Conservation (phyloP, 2,888 invertebrate genomes). For the Ashinkailepas kermadecensis region DNA sequence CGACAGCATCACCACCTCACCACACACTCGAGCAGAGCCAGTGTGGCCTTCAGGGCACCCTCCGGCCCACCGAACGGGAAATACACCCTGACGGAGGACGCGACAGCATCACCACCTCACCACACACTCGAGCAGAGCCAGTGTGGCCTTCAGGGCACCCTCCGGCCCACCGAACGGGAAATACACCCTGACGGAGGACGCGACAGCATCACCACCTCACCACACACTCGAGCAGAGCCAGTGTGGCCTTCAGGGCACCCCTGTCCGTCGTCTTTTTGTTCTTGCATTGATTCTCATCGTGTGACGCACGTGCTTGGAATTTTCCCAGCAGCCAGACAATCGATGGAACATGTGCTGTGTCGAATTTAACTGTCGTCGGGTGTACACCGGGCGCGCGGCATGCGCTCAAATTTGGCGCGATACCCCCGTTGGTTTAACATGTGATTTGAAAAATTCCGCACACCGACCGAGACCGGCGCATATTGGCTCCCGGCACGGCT, state of each 20-base stretch:
- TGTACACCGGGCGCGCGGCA: too few relatives aligned
- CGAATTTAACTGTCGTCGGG: too few relatives aligned
- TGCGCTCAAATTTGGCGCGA: too few relatives aligned
- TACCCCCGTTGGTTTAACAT: too few relatives aligned
- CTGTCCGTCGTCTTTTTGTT: too few relatives aligned
- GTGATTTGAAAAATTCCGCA: too few relatives aligned
- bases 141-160: constrained; percentile 90
- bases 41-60: constrained; percentile 91
- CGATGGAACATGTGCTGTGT: too few relatives aligned
- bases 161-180: constrained; percentile 99
- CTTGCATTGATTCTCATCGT: too few relatives aligned
- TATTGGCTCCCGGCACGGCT: too few relatives aligned
- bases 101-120: constrained; percentile 95
- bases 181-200: constrained; percentile 61
- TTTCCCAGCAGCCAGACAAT: too few relatives aligned
- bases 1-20: constrained; percentile 95
- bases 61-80: constrained; percentile 99
- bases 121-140: constrained; percentile 91
- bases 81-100: constrained; percentile 61
- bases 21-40: constrained; percentile 91
- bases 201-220: constrained; percentile 95
- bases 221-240: constrained; percentile 91
- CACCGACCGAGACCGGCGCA: too few relatives aligned
- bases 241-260: constrained; percentile 90
- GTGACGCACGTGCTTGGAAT: too few relatives aligned